Evolutionary conservation across 2,113 vertebrate genomes (phyloP).

Genomic region (Cercocebus atys): DNA sequence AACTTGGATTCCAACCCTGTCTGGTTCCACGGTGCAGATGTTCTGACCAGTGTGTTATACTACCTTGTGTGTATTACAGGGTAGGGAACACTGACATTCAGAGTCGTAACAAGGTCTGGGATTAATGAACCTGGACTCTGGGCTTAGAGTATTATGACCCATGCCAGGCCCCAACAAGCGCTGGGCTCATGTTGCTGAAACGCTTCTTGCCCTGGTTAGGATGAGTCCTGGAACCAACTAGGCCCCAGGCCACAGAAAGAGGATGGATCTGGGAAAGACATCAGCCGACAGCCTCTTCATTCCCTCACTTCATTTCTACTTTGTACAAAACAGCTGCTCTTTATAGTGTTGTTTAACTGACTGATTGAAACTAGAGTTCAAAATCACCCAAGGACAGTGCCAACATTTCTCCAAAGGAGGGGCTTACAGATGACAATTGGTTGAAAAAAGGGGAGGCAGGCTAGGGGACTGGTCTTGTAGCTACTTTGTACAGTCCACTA

Average conservation of each 20-base stretch:
- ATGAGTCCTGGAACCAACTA: neutral
- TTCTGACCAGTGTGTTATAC: neutral
- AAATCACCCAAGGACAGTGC: neutral
- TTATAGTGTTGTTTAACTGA: neutral
- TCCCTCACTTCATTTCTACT: neutral
- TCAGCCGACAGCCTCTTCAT: neutral
- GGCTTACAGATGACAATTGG: neutral
- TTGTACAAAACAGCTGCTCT: neutral
- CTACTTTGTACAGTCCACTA: neutral
- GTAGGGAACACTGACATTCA: neutral
- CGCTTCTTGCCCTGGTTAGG: neutral
- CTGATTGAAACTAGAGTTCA: neutral
- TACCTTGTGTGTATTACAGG: neutral
- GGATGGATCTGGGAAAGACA: neutral
- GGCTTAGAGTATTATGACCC: neutral
- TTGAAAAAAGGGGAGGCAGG: neutral
- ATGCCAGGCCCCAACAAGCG: neutral
- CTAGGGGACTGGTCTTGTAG: neutral
- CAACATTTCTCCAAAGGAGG: neutral
- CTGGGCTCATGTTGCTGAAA: neutral
- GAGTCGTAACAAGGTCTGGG: neutral
- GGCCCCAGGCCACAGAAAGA: neutral
- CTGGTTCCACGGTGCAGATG: neutral
- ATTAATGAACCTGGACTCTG: neutral
- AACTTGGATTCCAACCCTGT: neutral